These are phyloP conservation scores for Clarias gariepinus DNA, from an alignment of 2,113 vertebrate genomes.

Conservation along the genomic window DNA sequence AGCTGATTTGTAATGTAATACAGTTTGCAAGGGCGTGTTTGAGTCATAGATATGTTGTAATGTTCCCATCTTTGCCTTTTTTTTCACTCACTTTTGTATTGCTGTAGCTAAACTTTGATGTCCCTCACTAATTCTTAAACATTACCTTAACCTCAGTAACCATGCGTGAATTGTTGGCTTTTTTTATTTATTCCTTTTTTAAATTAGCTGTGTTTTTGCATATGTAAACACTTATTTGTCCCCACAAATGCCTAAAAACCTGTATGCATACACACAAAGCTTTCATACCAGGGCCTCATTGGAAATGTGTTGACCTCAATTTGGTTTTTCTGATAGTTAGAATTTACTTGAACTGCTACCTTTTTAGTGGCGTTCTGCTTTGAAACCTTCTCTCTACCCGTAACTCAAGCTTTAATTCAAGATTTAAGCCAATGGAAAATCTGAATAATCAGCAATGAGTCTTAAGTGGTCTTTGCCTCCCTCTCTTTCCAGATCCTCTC, in stretches of 20 bases:
- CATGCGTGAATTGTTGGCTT: neutral
- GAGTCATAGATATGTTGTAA: neutral
- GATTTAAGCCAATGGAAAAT: conserved; percentile 28
- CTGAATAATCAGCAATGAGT: conserved; percentile 11
- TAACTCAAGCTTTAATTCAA: conserved; percentile 3
- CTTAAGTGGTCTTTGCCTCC: conserved; percentile 23
- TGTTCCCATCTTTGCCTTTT: conserved; percentile 57
- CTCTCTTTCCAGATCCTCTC: conserved; percentile 7
- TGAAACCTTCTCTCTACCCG: neutral
- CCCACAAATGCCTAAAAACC: neutral
- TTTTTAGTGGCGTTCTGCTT: neutral
- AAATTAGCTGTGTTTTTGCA: neutral
- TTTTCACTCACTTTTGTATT: neutral
- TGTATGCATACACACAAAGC: conserved; percentile 9
- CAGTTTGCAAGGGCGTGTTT: neutral
- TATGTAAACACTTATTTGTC: neutral
- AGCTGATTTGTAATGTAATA: neutral
- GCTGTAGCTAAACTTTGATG: neutral
- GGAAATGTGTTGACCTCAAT: neutral
- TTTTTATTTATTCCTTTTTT: neutral
- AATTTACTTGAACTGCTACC: neutral
- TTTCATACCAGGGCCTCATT: neutral
- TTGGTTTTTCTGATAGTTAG: conserved; percentile 5
- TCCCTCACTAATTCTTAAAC: neutral
- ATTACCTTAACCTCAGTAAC: neutral